A percentile compares a stretch with the other conserved stretches of the same genome.
Conservation (phyloP, 2,888 invertebrate species). For the Drosophila kanekoi region DNA sequence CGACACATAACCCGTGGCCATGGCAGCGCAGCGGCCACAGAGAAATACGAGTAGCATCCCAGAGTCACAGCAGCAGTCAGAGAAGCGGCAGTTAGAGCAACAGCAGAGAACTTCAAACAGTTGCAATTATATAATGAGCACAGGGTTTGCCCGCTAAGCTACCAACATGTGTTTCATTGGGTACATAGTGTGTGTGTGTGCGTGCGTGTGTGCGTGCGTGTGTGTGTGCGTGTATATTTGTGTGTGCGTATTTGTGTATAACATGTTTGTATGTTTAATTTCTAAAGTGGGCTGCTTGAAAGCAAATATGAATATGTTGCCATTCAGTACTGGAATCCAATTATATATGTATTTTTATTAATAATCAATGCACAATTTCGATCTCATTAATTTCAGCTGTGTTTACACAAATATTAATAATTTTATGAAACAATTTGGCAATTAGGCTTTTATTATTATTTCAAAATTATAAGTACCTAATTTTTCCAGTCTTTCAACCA, state of each 20-base stretch:
- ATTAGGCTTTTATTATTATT: no score
- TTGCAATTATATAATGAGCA: constrained; percentile 73
- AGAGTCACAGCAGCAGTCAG: constrained; percentile 13
- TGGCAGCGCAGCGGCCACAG: constrained; percentile 41
- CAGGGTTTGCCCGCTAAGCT: constrained; percentile 45
- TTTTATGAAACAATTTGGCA: no score
- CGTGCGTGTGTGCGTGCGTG: constrained; percentile 12
- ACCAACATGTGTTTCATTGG: constrained; percentile 31
- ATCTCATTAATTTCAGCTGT: no score
- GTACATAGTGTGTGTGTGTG: constrained; percentile 1
- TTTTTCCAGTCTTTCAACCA: no score
- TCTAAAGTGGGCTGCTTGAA: constrained; percentile 43
- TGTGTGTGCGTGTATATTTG: no score
- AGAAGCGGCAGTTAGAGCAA: neutral
- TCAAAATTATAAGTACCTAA: no score
- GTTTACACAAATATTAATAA: no score
- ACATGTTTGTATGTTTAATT: constrained; percentile 22
- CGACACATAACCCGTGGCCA: constrained; percentile 68
- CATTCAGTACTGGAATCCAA: neutral
- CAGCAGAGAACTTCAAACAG: constrained; percentile 69
- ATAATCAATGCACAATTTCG: no score
- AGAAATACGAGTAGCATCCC: constrained; percentile 25
- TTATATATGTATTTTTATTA: no score
- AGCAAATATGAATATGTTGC: neutral
- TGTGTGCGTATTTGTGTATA: constrained; percentile 7